Percentiles rank a stretch among this genome's conserved stretches.
These are phyloP conservation scores for Hydrozoanthus gracilis DNA, from an alignment of 92 coral and sea anemone genomes.

Conservation along the genomic window DNA sequence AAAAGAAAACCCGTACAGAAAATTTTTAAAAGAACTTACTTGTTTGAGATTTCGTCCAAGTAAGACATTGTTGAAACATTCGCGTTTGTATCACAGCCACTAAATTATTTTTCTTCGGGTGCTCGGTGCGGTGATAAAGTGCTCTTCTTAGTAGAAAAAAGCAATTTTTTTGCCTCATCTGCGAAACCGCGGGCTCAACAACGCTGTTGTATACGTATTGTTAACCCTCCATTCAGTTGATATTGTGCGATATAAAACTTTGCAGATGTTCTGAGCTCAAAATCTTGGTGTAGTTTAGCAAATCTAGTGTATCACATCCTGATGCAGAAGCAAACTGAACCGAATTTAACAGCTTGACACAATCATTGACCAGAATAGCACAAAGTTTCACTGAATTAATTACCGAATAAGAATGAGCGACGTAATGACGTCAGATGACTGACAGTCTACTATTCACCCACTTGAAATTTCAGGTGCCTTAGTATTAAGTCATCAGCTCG, in stretches of 20 bases:
- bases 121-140: neutral
- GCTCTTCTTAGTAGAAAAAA: neutral
- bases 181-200: slow-evolving; percentile 45
- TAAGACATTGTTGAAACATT: slow-evolving; percentile 35
- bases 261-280: slow-evolving; percentile 9
- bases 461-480: slow-evolving; percentile 22
- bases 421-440: slow-evolving; percentile 33
- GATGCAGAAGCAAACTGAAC: neutral
- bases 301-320: slow-evolving; percentile 23
- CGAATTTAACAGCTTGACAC: slow-evolving; percentile 30
- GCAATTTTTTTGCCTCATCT: slow-evolving; percentile 32
- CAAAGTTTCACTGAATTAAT: slow-evolving; percentile 6
- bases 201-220: slow-evolving; percentile 13
- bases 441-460: neutral
- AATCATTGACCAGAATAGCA: neutral
- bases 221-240: slow-evolving; percentile 21
- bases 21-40: slow-evolving; percentile 27
- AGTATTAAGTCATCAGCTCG: neutral
- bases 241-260: slow-evolving; percentile 20
- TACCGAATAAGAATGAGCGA: neutral
- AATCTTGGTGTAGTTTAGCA: neutral
- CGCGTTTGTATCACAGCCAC: neutral
- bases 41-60: neutral
- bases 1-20: neutral
- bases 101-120: neutral